These are phyloP conservation scores for Nestor notabilis DNA, from an alignment of 2,113 vertebrate species.

Conservation along the genomic window DNA sequence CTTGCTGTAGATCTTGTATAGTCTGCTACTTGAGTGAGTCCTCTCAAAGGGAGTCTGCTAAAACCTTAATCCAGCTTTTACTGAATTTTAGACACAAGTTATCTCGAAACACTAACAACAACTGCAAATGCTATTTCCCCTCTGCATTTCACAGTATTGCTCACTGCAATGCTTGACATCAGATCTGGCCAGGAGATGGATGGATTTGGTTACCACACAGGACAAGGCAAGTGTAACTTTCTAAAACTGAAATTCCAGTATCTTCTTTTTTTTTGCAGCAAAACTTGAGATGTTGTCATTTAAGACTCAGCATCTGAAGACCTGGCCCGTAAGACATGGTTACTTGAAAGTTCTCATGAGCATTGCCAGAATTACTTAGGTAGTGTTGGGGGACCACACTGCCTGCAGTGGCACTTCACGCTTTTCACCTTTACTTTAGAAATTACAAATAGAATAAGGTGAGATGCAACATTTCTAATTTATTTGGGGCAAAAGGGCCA, in stretches of 20 bases:
- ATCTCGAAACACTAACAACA: neutral
- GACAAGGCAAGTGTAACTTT: neutral
- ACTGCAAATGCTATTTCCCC: neutral
- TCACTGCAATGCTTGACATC: neutral
- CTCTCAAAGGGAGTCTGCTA: neutral
- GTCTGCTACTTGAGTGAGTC: neutral
- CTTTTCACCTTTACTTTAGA: neutral
- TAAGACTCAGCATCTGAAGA: neutral
- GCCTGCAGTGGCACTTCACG: neutral
- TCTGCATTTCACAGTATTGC: neutral
- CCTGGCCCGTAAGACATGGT: neutral
- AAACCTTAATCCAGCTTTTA: neutral
- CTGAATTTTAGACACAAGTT: neutral
- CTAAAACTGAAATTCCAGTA: neutral
- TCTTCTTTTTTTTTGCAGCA: neutral
- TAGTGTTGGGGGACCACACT: neutral
- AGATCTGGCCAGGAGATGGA: fast-evolving
- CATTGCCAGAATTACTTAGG: neutral
- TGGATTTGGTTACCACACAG: neutral
- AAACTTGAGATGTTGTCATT: neutral
- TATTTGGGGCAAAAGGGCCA: neutral
- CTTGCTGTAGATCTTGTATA: neutral
- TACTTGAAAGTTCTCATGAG: neutral
- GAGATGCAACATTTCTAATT: neutral
- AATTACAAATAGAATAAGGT: neutral